Percentiles rank a stretch among this genome's conserved stretches.
Conservation (phyloP, 2,113 vertebrate species). For the Callaeas wilsoni region DNA sequence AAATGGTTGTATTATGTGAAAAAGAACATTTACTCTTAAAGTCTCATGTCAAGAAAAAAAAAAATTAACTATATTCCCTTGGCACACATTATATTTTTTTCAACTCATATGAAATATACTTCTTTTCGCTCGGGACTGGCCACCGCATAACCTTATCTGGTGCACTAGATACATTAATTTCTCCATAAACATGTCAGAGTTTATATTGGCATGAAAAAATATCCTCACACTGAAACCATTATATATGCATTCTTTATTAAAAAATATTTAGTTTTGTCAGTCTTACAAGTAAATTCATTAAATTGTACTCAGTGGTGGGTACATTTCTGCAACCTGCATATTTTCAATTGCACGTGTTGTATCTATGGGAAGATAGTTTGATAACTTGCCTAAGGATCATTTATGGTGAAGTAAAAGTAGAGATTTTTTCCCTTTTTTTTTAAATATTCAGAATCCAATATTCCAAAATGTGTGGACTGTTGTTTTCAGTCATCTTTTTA, state of each 20-base stretch:
- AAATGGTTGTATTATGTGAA: neutral
- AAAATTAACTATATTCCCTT: neutral
- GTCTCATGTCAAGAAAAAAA: neutral
- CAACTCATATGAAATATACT: neutral
- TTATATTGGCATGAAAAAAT: neutral
- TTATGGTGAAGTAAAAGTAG: neutral
- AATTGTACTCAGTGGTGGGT: neutral
- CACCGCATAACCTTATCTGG: neutral
- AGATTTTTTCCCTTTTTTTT: neutral
- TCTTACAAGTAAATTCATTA: neutral
- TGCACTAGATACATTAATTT: neutral
- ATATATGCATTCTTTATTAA: neutral
- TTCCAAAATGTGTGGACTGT: neutral
- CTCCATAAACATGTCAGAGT: neutral
- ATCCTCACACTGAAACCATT: neutral
- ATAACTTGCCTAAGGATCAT: neutral
- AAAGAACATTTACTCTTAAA: neutral
- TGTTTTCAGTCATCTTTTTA: neutral
- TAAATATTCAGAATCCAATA: neutral
- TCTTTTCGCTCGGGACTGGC: neutral
- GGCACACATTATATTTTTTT: neutral
- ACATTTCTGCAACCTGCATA: neutral
- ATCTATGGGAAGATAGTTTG: neutral
- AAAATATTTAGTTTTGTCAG: neutral
- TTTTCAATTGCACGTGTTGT: neutral